phyloP scores from a whole-genome alignment of 2,113 vertebrate species.

The Phalacrocorax carbo region DNA sequence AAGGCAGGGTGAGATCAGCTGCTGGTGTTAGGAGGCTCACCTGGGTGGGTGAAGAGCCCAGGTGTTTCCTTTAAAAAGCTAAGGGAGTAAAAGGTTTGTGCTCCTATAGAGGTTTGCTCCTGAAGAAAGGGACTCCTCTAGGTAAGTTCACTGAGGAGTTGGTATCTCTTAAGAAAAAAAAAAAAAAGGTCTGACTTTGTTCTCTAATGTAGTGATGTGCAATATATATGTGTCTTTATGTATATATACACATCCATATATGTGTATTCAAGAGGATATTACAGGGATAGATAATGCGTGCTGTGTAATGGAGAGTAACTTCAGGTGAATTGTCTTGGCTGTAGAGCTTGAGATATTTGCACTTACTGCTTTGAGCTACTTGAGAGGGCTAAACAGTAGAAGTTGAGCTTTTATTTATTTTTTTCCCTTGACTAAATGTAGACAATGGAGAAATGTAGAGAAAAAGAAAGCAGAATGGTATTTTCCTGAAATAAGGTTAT shows the following conservation, averaged over 20 bases:
- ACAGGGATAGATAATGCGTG: fast-evolving
- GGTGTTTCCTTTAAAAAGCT: neutral
- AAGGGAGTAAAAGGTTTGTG: fast-evolving
- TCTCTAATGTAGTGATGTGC: neutral
- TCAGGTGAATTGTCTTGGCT: neutral
- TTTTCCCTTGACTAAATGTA: neutral
- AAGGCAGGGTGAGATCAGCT: neutral
- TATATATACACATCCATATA: fast-evolving
- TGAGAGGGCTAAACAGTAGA: neutral
- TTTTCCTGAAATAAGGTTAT: neutral
- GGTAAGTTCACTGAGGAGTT: neutral
- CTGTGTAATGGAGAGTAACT: neutral
- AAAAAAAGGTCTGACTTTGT: neutral
- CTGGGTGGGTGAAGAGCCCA: neutral
- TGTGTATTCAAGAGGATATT: neutral
- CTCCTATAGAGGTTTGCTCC: fast-evolving
- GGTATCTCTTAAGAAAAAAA: neutral
- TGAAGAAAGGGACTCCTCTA: fast-evolving
- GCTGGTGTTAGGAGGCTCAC: neutral
- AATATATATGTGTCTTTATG: fast-evolving
- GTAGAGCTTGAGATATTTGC: neutral
- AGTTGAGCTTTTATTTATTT: neutral
- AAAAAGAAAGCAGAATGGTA: neutral
- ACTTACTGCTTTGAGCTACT: neutral
- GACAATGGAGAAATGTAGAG: neutral